Base-by-base conservation (phyloP, 2,888 invertebrate genomes). In the Drosophila greeni region DNA sequence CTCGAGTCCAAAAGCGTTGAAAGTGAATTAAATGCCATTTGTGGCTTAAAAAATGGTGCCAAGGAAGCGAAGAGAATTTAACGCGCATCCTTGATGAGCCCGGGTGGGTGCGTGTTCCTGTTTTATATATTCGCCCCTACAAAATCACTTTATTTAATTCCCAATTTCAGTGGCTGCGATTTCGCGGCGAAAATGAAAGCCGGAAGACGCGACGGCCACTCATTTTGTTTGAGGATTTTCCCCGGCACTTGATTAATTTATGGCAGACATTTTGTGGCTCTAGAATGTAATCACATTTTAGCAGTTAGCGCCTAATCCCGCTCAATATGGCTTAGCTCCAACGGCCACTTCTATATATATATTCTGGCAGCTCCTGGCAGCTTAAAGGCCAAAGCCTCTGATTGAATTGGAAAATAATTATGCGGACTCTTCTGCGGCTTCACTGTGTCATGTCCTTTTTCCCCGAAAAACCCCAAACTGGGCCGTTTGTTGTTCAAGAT, bases 11-110 rank as follows among this genome's bases (percentile, higher is more conserved):
- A 62, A 62, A 36, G 54, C 70, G 72, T 71, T 72, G 73, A 71
- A 82, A 85, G 83, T 82, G 84, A 85, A 82, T 82, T 81, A 81
- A 82, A 81, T 65, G 78, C 67, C 74, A 76, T 83, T 81, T 83
- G 76, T 73, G 72, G 85, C 73, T 74, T 75, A 80, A 59, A 72
- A 70, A 70, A 72, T 42, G 24, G 20, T 12, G 43, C 47, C 53
- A 26, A 20, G 54, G 47, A 65, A 29, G 23, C 47, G 34, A 39
- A 39, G 47, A 26, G 26, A 57, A 42, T 60, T 74, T 64, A 31
- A 36, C 39, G 59, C 16, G 33, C 16, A 36, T 33, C 56, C 47
- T 43, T 59, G 57, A 57, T 61, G 58, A 29, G 34, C 33, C 58
- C 37, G 36, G 26, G 7, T 33, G 23, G 9, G 20, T 20, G n/a